A percentile compares a stretch with the other conserved stretches of the same genome.
phyloP scores from a whole-genome alignment of 2,888 invertebrate species.

The Entomobrya proxima region DNA sequence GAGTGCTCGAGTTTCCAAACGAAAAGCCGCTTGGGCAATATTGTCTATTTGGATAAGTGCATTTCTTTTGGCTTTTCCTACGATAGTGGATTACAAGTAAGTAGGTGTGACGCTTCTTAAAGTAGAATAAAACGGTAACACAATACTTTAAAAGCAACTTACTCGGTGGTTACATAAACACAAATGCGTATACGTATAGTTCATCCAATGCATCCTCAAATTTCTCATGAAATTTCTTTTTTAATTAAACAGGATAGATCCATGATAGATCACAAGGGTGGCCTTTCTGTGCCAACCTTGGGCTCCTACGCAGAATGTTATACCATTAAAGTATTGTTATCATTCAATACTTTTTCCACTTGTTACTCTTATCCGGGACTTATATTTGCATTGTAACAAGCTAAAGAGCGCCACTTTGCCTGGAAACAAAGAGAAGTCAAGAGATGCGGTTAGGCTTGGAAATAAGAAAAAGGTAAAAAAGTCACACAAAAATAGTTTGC shows the following conservation, averaged over 20 bases:
- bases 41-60: slow-evolving; percentile 86
- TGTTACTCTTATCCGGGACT: slow-evolving; percentile 88
- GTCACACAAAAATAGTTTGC: no score
- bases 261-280: slow-evolving; percentile 65
- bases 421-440: slow-evolving; percentile 86
- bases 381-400: slow-evolving; percentile 79
- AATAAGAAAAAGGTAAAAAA: slow-evolving; percentile 40
- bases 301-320: slow-evolving; percentile 54
- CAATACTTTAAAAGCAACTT: no score
- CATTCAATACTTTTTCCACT: slow-evolving; percentile 86
- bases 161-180: no score
- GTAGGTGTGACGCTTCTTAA: no score
- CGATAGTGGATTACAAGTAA: slow-evolving; percentile 74
- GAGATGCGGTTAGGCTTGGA: slow-evolving; percentile 81
- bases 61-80: slow-evolving; percentile 83
- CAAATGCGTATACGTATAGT: no score
- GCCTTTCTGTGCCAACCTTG: slow-evolving; percentile 77
- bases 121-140: no score
- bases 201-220: no score
- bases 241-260: slow-evolving; percentile 64
- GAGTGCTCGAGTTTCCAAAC: slow-evolving; percentile 84
- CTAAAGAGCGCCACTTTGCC: slow-evolving; percentile 78
- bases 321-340: slow-evolving; percentile 75
- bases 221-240: no score
- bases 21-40: slow-evolving; percentile 85